Conservation (phyloP, 1,140 invertebrate species). For the Bombus confusus region DNA sequence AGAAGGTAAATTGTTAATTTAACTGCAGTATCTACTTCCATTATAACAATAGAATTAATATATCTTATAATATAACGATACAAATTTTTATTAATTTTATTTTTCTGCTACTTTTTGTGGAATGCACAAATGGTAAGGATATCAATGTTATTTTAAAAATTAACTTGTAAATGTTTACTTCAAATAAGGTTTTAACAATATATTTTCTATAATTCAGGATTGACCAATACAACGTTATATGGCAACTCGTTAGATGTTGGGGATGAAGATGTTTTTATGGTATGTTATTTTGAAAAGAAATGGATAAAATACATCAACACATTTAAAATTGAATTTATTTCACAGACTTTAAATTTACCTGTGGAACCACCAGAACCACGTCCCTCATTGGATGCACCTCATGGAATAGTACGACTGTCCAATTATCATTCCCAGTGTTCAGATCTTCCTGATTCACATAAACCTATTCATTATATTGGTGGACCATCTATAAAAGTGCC, state of each 20-base stretch:
- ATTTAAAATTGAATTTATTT: conserved; percentile 63
- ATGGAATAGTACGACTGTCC: conserved; percentile 70
- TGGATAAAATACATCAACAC: conserved; percentile 5
- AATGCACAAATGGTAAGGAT: conserved; percentile 68
- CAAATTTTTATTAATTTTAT: conserved; percentile 35
- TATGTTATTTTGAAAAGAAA: conserved; percentile 78
- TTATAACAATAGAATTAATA: not conserved
- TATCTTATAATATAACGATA: not conserved
- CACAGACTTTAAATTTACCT: conserved; percentile 91
- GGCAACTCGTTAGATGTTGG: conserved; percentile 85
- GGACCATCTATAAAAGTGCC: conserved; percentile 69
- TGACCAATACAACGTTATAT: conserved; percentile 82
- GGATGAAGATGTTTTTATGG: conserved; percentile 94
- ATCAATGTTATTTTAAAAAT: not conserved
- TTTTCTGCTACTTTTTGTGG: conserved; percentile 67
- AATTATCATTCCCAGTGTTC: conserved; percentile 76
- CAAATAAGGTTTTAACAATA: conserved; percentile 10
- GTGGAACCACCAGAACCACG: conserved; percentile 87
- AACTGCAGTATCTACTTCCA: not conserved
- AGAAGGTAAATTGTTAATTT: conserved; percentile 87
- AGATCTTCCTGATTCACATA: conserved; percentile 75
- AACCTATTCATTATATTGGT: conserved; percentile 75
- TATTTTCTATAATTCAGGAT: conserved; percentile 77
- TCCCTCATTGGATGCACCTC: conserved; percentile 85
- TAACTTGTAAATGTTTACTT: conserved; percentile 1